These are phyloP conservation scores for Nothoprocta perdicaria DNA, from an alignment of 2,113 vertebrate species.

Conservation along the genomic window DNA sequence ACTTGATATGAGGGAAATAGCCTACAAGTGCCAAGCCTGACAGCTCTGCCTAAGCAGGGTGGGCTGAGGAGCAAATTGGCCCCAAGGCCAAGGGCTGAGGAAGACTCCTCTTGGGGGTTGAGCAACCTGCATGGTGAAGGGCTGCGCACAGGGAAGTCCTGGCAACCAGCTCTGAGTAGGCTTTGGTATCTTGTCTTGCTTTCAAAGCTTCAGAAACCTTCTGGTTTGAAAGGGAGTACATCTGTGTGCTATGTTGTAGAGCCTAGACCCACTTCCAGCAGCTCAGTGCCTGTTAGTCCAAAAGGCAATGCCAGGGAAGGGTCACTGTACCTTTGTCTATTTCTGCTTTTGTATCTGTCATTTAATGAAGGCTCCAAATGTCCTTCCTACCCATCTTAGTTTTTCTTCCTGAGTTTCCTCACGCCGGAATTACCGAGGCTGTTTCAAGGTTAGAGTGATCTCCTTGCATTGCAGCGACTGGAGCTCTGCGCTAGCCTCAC, in stretches of 20 bases:
- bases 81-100: background rate
- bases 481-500: slow-evolving; percentile 14
- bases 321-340: background rate
- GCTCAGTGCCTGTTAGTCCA: rapidly evolving
- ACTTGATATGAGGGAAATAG: background rate
- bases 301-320: background rate
- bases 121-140: background rate
- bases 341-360: background rate
- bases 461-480: slow-evolving; percentile 31
- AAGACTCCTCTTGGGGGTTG: background rate
- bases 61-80: background rate
- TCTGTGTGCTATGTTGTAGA: background rate
- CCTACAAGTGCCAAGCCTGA: background rate
- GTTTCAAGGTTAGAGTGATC: slow-evolving; percentile 54
- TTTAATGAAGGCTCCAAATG: background rate
- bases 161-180: background rate
- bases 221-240: background rate
- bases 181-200: background rate
- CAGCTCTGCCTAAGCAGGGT: background rate
- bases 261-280: background rate
- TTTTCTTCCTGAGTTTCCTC: background rate
- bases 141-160: too few relatives aligned
- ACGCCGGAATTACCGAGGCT: background rate
- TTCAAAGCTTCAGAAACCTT: background rate
- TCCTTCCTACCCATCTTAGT: background rate